These are phyloP conservation scores for Nemotelus pantherinus DNA, from an alignment of 2,888 invertebrate species.

Conservation along the genomic window DNA sequence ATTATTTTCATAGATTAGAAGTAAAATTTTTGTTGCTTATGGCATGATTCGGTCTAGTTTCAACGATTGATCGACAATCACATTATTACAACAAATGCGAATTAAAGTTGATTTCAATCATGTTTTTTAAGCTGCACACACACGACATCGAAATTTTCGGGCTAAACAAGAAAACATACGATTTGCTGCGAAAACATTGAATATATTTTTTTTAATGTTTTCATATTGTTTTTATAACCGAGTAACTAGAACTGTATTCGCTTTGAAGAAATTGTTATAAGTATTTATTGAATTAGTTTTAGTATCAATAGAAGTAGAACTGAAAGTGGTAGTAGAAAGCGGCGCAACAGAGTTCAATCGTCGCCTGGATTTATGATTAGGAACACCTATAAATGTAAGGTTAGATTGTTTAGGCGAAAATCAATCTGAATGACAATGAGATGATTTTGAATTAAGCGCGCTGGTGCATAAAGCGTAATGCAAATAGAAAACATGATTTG, in stretches of 20 bases:
- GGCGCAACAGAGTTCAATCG: conserved; percentile 16
- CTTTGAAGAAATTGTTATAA: conserved; percentile 16
- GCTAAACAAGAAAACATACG: not conserved
- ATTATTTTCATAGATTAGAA: not conserved
- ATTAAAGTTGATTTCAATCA: too few relatives aligned
- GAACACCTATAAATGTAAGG: conserved; percentile 36
- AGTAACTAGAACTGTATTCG: conserved; percentile 37
- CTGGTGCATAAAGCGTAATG: conserved; percentile 13
- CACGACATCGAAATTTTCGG: not conserved
- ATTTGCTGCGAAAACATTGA: not conserved
- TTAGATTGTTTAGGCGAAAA: not conserved
- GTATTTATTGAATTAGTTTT: conserved; percentile 22
- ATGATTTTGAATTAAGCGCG: not conserved
- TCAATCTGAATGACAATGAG: not conserved
- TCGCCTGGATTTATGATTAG: conserved; percentile 5
- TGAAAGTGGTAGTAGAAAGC: conserved; percentile 20
- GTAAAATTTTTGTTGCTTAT: too few relatives aligned
- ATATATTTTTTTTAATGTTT: conserved; percentile 20
- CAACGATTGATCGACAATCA: too few relatives aligned
- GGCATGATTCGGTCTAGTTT: too few relatives aligned
- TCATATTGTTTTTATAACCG: conserved; percentile 28
- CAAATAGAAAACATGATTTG: conserved; percentile 7
- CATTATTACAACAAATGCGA: too few relatives aligned
- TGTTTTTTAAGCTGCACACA: too few relatives aligned
- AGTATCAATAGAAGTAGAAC: not conserved